Evolutionary conservation across 2,888 invertebrate species (phyloP).

Genomic region (Hypolimnas misippus): DNA sequence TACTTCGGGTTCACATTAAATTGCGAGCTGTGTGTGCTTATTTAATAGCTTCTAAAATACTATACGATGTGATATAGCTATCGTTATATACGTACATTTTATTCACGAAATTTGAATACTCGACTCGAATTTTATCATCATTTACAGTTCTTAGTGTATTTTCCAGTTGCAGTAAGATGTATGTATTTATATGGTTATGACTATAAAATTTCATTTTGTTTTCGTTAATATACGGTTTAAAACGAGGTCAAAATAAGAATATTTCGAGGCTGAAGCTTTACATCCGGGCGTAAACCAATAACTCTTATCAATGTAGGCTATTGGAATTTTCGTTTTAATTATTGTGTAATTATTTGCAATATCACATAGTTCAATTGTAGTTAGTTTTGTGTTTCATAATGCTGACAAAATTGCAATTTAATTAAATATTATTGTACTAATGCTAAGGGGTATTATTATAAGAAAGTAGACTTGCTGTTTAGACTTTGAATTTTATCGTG

Average conservation of each 20-base stretch:
- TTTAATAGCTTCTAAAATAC: slow-evolving; percentile 22
- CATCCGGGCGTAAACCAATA: slow-evolving; percentile 17
- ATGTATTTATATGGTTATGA: slow-evolving; percentile 1
- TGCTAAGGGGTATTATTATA: no score
- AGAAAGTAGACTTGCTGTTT: no score
- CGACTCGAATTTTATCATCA: slow-evolving; percentile 8
- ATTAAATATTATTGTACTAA: no score
- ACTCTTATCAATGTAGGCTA: slow-evolving; percentile 11
- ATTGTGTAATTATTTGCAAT: slow-evolving; percentile 14
- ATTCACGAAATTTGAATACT: neutral
- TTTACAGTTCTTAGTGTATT: slow-evolving; percentile 4
- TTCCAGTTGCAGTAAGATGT: neutral
- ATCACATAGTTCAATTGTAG: no score
- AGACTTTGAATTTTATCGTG: no score
- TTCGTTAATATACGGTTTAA: slow-evolving; percentile 6
- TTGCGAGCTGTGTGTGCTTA: slow-evolving; percentile 13
- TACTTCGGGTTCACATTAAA: slow-evolving; percentile 16
- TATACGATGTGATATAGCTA: slow-evolving; percentile 11
- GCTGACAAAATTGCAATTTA: no score
- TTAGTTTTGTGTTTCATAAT: no score
- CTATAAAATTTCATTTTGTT: slow-evolving; percentile 20
- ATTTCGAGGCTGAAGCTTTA: neutral
- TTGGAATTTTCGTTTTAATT: slow-evolving; percentile 20
- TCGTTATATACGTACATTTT: neutral
- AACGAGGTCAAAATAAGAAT: slow-evolving; percentile 14